Base-by-base conservation (phyloP, 2,888 invertebrate species). In the Hirtodrosophila cameraria region DNA sequence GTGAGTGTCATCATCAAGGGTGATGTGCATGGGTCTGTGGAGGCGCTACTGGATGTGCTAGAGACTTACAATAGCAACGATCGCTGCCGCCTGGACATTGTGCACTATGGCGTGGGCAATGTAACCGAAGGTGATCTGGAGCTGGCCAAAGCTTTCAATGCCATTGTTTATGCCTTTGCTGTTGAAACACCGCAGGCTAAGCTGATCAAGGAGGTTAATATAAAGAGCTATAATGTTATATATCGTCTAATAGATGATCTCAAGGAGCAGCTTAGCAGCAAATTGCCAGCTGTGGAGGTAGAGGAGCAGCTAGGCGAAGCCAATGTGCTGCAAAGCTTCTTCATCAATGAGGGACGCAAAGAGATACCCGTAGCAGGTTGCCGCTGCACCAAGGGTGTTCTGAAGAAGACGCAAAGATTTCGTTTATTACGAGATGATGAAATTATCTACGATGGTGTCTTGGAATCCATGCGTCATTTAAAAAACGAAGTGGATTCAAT, bases 1-100 rank as follows among this genome's bases (percentile, higher is more conserved):
- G 88, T 95, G 49, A 93, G 92, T 75, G 90, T 95, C 6, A 88
- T 96, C 2, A 87, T 96, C 3, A 94, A 95, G 93, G 96, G 96
- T 15, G 99, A 99, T 91, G 99, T 99, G 1, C 96, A 97, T 90
- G 99, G 99, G 0, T 97, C 98, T 0, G 94, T 99, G 35, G 99
- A 99, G 90, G 99, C 99, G 0, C 96, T 99, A 68, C 90, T 98
- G 65, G 96, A 99, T 89, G 95, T 97, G 7, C 89, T 99, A 50
- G 96, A 96, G 72, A 96, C 97, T 0, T 99, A 99, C 87, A 93
- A 95, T 74, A 93, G 93, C n/a, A 92, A 93, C 46, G 92, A 93
- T 2, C 90, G 90, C 4, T 98, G 98, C 81, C 93, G 93, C 38
- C 92, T 99, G 9, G 95, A 97, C 81, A 90, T 99, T 2, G 94